phyloP scores from a whole-genome alignment of 1,140 invertebrate species.

The Lethrus apterus region DNA sequence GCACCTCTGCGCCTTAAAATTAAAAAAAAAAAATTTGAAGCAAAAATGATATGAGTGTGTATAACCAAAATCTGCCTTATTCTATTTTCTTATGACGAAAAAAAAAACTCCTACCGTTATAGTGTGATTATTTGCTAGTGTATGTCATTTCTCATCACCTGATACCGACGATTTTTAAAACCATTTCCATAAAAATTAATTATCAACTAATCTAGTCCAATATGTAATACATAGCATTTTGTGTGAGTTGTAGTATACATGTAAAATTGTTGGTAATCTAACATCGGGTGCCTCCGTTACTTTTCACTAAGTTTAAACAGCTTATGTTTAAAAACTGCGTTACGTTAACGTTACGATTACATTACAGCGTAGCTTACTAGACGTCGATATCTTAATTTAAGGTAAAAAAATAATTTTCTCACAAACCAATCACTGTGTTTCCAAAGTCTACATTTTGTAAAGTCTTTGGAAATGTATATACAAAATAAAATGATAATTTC shows the following conservation, averaged over 20 bases:
- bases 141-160: slow-evolving; percentile 41
- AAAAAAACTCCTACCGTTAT: slow-evolving; percentile 45
- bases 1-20: slow-evolving; percentile 66
- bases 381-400: slow-evolving; percentile 18
- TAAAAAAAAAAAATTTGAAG: slow-evolving; percentile 51
- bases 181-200: slow-evolving; percentile 40
- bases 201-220: slow-evolving; percentile 44
- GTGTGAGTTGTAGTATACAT: slow-evolving; percentile 49
- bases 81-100: slow-evolving; percentile 54
- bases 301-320: slow-evolving; percentile 23
- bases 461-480: not conserved
- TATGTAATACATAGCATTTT: slow-evolving; percentile 45
- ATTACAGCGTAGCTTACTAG: slow-evolving; percentile 35
- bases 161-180: slow-evolving; percentile 41
- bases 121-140: slow-evolving; percentile 42
- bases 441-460: not conserved
- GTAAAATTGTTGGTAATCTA: slow-evolving; percentile 46
- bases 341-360: slow-evolving; percentile 33
- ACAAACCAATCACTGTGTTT: not conserved
- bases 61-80: slow-evolving; percentile 62
- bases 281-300: slow-evolving; percentile 39
- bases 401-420: slow-evolving; percentile 2
- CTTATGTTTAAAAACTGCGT: slow-evolving; percentile 31
- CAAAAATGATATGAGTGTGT: slow-evolving; percentile 50
- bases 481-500: slow-evolving; percentile 14